A percentile compares a stretch with the other conserved stretches of the same genome.
phyloP scores from a whole-genome alignment of 2,113 vertebrate genomes.

The Callipepla californica region DNA sequence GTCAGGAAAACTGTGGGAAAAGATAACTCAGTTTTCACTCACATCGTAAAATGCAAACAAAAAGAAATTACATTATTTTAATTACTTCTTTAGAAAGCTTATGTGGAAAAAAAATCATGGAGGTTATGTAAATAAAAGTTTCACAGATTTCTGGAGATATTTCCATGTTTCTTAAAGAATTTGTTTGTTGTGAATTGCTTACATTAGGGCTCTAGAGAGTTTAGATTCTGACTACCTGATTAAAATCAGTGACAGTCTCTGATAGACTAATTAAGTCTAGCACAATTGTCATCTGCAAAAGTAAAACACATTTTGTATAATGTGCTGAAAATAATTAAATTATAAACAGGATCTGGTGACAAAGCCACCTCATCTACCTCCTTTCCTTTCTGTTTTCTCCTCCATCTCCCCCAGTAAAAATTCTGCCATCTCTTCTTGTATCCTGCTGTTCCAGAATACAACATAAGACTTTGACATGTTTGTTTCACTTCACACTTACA shows the following conservation, averaged over 20 bases:
- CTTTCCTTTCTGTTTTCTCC: background rate
- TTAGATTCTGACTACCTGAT: slow-evolving; percentile 46
- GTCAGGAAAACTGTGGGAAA: background rate
- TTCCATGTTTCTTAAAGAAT: background rate
- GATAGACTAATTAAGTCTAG: slow-evolving; percentile 8
- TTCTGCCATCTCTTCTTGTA: background rate
- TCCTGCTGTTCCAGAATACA: background rate
- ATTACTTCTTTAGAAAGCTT: background rate
- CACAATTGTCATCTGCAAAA: slow-evolving; percentile 24
- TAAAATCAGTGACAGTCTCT: slow-evolving; percentile 8
- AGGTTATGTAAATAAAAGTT: background rate
- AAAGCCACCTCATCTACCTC: background rate
- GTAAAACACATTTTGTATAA: slow-evolving; percentile 48
- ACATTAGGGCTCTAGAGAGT: slow-evolving; percentile 22
- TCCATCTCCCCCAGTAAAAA: background rate
- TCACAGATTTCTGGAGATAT: slow-evolving; percentile 25
- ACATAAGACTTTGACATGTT: background rate
- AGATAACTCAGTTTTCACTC: background rate
- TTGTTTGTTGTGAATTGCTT: slow-evolving; percentile 36
- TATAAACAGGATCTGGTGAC: background rate
- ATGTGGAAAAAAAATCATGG: background rate
- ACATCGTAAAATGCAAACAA: too few relatives aligned
- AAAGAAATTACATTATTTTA: too few relatives aligned
- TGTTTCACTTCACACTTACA: background rate
- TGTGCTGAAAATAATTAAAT: slow-evolving; percentile 18